Percentiles rank a stretch among this genome's conserved stretches.
phyloP scores from a whole-genome alignment of 2,888 invertebrate genomes.

The Ectropis crepuscularia region DNA sequence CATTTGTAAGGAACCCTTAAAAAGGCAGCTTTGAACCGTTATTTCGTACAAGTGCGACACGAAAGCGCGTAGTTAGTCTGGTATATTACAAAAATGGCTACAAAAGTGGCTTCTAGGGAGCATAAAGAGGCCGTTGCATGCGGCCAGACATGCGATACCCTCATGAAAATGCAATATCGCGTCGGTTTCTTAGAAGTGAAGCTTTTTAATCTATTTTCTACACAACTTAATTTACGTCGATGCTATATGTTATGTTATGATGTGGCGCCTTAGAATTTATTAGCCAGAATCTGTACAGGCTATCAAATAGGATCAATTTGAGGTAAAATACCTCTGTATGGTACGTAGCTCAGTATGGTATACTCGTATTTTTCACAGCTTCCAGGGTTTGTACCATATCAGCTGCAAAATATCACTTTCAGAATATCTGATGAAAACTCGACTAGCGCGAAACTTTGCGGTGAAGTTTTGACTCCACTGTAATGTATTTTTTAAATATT shows the following conservation, averaged over 20 bases:
- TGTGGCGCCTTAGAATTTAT: too few species aligned
- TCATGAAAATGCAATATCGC: slow-evolving; percentile 45
- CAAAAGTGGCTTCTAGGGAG: slow-evolving; percentile 16
- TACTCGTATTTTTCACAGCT: too few species aligned
- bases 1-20: too few species aligned
- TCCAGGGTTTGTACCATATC: too few species aligned
- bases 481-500: too few species aligned
- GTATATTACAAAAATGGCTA: slow-evolving; percentile 10
- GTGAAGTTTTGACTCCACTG: too few species aligned
- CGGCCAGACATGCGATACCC: slow-evolving; percentile 41
- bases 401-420: too few species aligned
- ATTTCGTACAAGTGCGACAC: not conserved
- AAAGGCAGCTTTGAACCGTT: not conserved
- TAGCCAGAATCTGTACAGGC: too few species aligned
- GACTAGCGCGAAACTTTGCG: too few species aligned
- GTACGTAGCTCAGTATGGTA: too few species aligned
- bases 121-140: slow-evolving; percentile 47
- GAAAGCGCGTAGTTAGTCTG: not conserved
- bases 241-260: not conserved
- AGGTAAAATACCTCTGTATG: not conserved
- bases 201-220: slow-evolving; percentile 22
- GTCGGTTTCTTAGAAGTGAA: slow-evolving; percentile 18
- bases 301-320: not conserved
- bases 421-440: too few species aligned
- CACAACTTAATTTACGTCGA: slow-evolving; percentile 10